Conservation (phyloP, 2,113 vertebrate genomes). For the Megaceryle maxima region DNA sequence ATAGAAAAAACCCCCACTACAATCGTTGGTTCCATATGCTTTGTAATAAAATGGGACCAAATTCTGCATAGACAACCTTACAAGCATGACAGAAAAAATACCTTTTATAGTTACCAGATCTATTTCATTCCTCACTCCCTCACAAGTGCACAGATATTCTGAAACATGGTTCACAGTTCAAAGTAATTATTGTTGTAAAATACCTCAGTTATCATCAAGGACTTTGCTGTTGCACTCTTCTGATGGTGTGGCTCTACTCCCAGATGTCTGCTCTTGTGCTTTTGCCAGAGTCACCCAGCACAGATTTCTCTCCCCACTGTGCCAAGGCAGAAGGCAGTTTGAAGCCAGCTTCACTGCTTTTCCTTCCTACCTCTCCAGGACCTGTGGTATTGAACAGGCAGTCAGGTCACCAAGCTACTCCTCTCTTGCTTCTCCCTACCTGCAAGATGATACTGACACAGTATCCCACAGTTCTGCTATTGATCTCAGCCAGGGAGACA, state of each 20-base stretch:
- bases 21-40: not conserved
- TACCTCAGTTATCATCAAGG: constrained; percentile 24
- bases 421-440: not conserved
- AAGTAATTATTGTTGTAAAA: constrained; percentile 8
- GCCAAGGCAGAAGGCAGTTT: not conserved
- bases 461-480: not conserved
- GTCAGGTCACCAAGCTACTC: not conserved
- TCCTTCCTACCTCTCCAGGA: not conserved
- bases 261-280: not conserved
- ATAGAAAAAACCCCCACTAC: not conserved
- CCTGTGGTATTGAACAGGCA: not conserved
- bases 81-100: not conserved
- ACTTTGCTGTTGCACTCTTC: not conserved
- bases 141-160: not conserved
- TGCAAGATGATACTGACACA: not conserved
- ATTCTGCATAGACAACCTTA: not conserved
- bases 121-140: not conserved
- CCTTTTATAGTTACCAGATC: not conserved
- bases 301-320: not conserved
- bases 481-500: not conserved
- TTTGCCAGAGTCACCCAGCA: not conserved
- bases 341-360: not conserved
- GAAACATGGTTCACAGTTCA: not conserved
- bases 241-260: not conserved
- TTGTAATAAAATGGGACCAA: not conserved